Conservation (phyloP, 2,888 invertebrate genomes). For the Dysmachus trigonus region DNA sequence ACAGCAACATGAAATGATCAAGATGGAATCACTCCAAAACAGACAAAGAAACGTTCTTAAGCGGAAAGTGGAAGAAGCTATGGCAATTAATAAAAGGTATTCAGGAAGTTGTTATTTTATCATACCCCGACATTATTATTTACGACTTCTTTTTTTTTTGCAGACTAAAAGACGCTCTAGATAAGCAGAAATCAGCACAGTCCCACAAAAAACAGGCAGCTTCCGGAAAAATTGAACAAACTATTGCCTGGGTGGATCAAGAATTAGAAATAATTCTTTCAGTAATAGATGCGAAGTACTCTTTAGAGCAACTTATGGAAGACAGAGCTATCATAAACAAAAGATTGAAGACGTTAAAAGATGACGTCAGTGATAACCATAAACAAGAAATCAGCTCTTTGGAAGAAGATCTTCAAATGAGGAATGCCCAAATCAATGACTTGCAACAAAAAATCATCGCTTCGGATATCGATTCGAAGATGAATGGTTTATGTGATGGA, state of each 20-base stretch:
- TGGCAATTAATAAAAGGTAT: conserved; percentile 80
- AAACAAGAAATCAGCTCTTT: conserved; percentile 54
- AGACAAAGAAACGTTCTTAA: conserved; percentile 86
- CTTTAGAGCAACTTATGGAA: conserved; percentile 78
- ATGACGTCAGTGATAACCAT: conserved; percentile 13
- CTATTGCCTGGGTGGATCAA: conserved; percentile 75
- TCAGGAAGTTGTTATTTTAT: not conserved
- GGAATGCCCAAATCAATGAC: conserved; percentile 71
- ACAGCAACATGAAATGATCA: conserved; percentile 79
- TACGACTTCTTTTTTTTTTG: not conserved
- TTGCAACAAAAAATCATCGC: conserved; percentile 84
- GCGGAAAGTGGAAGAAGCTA: conserved; percentile 88
- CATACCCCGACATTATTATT: not conserved
- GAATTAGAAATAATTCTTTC: conserved; percentile 83
- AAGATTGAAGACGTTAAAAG: conserved; percentile 52
- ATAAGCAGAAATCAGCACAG: conserved; percentile 58
- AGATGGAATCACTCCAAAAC: conserved; percentile 78
- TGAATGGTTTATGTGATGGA: conserved; percentile 75
- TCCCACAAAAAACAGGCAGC: conserved; percentile 51
- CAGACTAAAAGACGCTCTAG: conserved; percentile 61
- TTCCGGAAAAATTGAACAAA: conserved; percentile 65
- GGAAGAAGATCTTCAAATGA: conserved; percentile 61
- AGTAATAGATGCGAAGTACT: conserved; percentile 79
- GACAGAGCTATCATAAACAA: conserved; percentile 70
- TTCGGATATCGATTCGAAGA: conserved; percentile 76